phyloP scores from a whole-genome alignment of 2,113 vertebrate species.

The Cygnus atratus region DNA sequence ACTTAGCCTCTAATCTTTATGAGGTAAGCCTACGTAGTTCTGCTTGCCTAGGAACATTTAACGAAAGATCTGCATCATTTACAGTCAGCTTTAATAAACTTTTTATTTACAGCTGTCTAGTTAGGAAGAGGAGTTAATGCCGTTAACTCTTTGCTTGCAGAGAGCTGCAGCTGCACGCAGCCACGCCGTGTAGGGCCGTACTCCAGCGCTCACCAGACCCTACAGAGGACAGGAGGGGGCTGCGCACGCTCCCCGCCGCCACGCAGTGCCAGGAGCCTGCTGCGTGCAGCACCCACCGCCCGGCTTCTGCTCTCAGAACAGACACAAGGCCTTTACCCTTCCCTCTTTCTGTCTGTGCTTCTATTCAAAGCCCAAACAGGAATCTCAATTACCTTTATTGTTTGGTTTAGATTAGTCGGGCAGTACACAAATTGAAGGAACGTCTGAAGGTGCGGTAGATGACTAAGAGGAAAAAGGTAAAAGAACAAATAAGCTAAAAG shows the following conservation, averaged over 20 bases:
- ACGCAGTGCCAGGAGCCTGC: fast-evolving
- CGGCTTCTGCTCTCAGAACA: neutral
- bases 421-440: neutral
- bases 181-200: neutral
- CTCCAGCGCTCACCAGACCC: neutral
- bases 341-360: no score
- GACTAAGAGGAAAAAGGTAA: neutral
- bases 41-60: constrained; percentile 51
- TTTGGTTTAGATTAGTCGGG: no score
- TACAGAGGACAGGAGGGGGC: neutral
- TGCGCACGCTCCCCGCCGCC: neutral
- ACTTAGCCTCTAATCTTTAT: constrained; percentile 34
- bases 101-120: constrained; percentile 29
- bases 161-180: constrained; percentile 6
- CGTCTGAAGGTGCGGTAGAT: fast-evolving
- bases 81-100: constrained; percentile 38
- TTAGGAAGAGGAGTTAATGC: constrained; percentile 18
- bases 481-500: neutral
- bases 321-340: fast-evolving
- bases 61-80: constrained; percentile 64
- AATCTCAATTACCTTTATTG: fast-evolving
- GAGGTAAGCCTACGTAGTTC: constrained; percentile 41
- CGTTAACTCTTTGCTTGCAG: constrained; percentile 1
- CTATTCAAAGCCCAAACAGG: neutral
- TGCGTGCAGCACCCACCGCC: neutral